Evolutionary conservation across 2,888 invertebrate genomes (phyloP).

Genomic region (Volucella inanis): DNA sequence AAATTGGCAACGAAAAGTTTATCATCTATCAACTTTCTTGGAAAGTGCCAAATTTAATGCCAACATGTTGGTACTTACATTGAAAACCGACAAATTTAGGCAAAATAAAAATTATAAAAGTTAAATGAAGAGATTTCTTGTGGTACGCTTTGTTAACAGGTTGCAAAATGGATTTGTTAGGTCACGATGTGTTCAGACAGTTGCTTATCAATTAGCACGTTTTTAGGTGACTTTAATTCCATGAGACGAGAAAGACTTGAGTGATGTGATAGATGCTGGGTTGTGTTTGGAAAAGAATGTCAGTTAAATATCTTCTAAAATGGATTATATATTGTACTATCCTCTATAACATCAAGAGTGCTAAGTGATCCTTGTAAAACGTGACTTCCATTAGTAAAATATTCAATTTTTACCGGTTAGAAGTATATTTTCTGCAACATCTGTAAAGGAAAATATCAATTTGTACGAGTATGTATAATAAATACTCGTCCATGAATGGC

Average conservation of each 20-base stretch:
- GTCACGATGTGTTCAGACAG: background rate
- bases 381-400: too few relatives aligned
- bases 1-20: background rate
- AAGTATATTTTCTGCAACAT: too few relatives aligned
- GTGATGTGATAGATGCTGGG: background rate
- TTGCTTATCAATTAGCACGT: constrained; percentile 12
- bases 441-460: too few relatives aligned
- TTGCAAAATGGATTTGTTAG: background rate
- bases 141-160: background rate
- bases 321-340: too few relatives aligned
- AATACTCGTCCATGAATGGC: too few relatives aligned
- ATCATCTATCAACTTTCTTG: background rate
- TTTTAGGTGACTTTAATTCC: background rate
- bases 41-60: constrained; percentile 6
- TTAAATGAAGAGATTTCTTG: background rate
- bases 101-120: background rate
- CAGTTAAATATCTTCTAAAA: too few relatives aligned
- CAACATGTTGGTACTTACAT: background rate
- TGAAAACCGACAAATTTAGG: background rate
- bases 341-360: too few relatives aligned
- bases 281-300: background rate
- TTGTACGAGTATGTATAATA: too few relatives aligned
- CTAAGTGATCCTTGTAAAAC: too few relatives aligned
- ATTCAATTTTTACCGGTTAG: too few relatives aligned
- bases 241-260: background rate